A percentile compares a stretch with the other conserved stretches of the same genome.
Evolutionary conservation across 92 coral and sea anemone species (phyloP).

Genomic region (Pocillopora grandis): DNA sequence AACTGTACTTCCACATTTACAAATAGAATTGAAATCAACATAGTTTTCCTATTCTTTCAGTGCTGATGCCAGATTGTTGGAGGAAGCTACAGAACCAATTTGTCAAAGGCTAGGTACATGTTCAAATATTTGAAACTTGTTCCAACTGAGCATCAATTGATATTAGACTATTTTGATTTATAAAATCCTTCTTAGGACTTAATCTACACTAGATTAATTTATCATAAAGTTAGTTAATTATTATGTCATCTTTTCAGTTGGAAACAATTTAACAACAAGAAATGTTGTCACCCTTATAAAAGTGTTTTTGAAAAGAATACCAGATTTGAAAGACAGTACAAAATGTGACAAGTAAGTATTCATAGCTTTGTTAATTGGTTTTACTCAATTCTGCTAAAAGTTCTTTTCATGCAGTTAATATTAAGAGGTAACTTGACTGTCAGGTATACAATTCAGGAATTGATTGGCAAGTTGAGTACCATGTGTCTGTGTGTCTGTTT

Average conservation of each 20-base stretch:
- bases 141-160: not conserved
- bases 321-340: conserved; percentile 67
- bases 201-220: not conserved
- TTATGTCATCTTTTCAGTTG: conserved; percentile 53
- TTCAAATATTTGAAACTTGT: not conserved
- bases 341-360: conserved; percentile 73
- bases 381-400: not conserved
- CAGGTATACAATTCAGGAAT: no score
- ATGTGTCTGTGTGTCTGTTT: no score
- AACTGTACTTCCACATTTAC: not conserved
- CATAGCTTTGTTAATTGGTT: not conserved
- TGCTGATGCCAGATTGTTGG: conserved; percentile 93
- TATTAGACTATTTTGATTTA: not conserved
- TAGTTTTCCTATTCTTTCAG: conserved; percentile 34
- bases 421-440: no score
- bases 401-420: no score
- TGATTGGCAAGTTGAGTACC: no score
- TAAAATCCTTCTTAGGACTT: not conserved
- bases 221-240: not conserved
- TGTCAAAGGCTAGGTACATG: conserved; percentile 80
- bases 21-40: no score
- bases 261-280: conserved; percentile 73
- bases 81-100: conserved; percentile 92
- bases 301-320: conserved; percentile 76
- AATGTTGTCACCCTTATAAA: conserved; percentile 84